Base-by-base conservation (phyloP, 1,140 invertebrate species). In the Tribolium madens region DNA sequence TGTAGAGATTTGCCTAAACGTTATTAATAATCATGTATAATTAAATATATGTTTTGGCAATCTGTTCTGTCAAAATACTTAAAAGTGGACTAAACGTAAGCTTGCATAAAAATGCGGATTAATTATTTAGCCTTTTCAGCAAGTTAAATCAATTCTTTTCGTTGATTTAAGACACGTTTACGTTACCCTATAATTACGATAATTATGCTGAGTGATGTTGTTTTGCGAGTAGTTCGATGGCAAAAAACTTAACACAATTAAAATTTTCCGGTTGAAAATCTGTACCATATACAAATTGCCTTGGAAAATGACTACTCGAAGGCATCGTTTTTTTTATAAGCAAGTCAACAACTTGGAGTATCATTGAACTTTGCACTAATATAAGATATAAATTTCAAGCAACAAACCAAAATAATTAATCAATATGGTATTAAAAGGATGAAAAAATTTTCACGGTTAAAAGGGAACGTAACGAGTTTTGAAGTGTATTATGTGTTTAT, bases 311-410 rank as follows among this genome's bases (percentile, higher is more conserved):
- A 57, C 18, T 57, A 42, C 36, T 42, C 17, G 52, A 3, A 21
- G 52, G 52, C 52, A 57, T 57, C 10, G 3, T 18, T 57, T 52
- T 52, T 52, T 57, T 57, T 10, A 18, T 57, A 57, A 57, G 21
- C 52, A 57, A 57, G 52, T 57, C 52, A 57, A 57, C 52, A 57
- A 57, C 15, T 57, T 57, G 13, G 17, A 57, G 17, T 57, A 57
- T 57, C 52, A 57, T 57, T 57, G 52, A 57, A 17, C 52, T 17
- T 57, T 57, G 7, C 52, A 57, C 10, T 57, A 57, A 57, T 17
- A 7, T 50, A 50, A 13, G 47, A 57, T 17, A 7, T 50, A 50
- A 13, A n/a, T 50, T 50, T 15, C 6, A 57, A 57, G 52, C 13
- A 21, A 18, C n/a, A 1, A 57, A 57, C 4, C 2, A 3, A 57